Percentiles rank a stretch among this genome's conserved stretches.
These are phyloP conservation scores for Gallinago nigripennis DNA, from an alignment of 2,797 vertebrate species.

Conservation along the genomic window DNA sequence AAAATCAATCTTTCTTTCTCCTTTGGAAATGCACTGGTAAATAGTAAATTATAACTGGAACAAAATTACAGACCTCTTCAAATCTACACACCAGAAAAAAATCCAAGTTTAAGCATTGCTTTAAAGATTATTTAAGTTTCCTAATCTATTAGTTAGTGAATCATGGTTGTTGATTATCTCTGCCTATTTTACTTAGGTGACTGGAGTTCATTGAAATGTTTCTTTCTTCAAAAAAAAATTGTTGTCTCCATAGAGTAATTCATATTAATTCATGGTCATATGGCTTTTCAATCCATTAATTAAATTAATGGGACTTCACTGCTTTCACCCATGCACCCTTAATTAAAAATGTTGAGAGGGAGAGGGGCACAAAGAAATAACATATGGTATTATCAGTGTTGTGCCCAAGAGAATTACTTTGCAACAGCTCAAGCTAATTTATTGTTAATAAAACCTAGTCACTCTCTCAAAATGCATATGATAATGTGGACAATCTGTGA, in stretches of 20 bases:
- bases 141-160: background rate
- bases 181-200: background rate
- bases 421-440: constrained; percentile 36
- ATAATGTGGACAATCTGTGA: background rate
- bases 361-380: background rate
- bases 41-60: background rate
- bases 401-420: constrained; percentile 49
- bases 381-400: constrained; percentile 38
- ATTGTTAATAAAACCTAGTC: constrained; percentile 43
- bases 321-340: constrained; percentile 45
- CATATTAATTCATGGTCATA: constrained; percentile 27
- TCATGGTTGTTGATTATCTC: background rate
- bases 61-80: background rate
- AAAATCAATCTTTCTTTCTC: background rate
- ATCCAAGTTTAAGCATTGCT: background rate
- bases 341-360: constrained; percentile 31
- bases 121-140: background rate
- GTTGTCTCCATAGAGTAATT: background rate
- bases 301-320: constrained; percentile 67
- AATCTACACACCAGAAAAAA: background rate
- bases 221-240: constrained; percentile 3
- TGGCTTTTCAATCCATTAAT: constrained; percentile 55
- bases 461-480: background rate
- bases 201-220: constrained; percentile 9
- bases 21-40: background rate